Evolutionary conservation across 1,140 invertebrate genomes (phyloP).

Genomic region (Drosophila baimaii): DNA sequence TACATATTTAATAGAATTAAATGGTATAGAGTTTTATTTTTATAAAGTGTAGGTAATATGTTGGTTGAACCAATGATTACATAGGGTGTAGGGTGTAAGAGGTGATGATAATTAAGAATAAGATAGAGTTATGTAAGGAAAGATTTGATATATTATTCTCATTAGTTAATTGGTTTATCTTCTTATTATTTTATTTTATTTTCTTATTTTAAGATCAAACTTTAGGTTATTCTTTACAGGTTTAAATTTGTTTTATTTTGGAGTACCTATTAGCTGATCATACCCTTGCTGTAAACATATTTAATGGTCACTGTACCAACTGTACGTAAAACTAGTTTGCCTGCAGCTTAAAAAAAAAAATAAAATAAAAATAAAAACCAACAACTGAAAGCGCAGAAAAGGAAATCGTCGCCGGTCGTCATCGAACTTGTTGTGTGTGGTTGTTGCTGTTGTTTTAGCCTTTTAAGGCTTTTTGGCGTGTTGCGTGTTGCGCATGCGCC

Average conservation of each 20-base stretch:
- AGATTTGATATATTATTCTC: too few species aligned
- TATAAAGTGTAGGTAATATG: not conserved
- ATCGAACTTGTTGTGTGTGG: conserved; percentile 52
- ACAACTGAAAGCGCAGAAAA: conserved; percentile 67
- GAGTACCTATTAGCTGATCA: not conserved
- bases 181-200: too few species aligned
- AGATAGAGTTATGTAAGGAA: too few species aligned
- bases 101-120: too few species aligned
- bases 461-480: conserved; percentile 60
- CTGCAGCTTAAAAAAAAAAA: conserved; percentile 50
- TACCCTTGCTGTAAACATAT: not conserved
- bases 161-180: too few species aligned
- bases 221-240: not conserved
- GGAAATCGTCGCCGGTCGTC: conserved; percentile 75
- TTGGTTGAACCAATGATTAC: not conserved
- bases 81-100: not conserved
- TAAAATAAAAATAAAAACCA: conserved; percentile 32
- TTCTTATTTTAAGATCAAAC: too few species aligned
- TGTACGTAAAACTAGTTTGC: conserved; percentile 74
- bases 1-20: not conserved
- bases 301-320: conserved; percentile 36
- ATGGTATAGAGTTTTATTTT: not conserved
- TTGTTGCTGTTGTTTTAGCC: conserved; percentile 27
- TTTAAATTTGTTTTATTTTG: not conserved
- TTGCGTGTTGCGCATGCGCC: conserved; percentile 73